Conservation (phyloP, 2,113 vertebrate genomes). For the Gracilinanus agilis region DNA sequence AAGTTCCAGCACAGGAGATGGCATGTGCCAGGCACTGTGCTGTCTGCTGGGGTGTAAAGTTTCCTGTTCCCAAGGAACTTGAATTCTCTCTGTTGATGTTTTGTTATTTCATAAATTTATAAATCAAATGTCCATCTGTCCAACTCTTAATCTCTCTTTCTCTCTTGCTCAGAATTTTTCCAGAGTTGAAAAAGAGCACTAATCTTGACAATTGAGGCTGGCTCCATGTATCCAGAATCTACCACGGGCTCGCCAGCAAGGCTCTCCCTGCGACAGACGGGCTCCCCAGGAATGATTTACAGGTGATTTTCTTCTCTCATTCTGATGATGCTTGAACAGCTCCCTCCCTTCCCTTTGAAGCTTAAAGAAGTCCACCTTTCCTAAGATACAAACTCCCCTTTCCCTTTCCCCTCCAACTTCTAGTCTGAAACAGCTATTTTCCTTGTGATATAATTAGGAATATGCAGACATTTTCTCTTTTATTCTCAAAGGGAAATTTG, state of each 20-base stretch:
- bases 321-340: constrained; percentile 25
- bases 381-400: not conserved
- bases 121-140: not conserved
- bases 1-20: not conserved
- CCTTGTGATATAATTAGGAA: not conserved
- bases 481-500: not conserved
- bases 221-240: constrained; percentile 99
- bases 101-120: not conserved
- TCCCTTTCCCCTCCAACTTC: not conserved
- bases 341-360: not conserved
- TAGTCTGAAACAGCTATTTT: not conserved
- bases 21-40: not conserved
- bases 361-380: not conserved
- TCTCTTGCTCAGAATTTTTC: constrained; percentile 44
- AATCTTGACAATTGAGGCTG: constrained; percentile 79
- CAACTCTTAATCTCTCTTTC: not conserved
- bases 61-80: not conserved
- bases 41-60: not conserved
- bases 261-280: constrained; percentile 96
- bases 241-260: constrained; percentile 98
- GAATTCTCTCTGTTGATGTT: not conserved
- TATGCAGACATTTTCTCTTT: accelerated
- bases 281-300: constrained; percentile 99
- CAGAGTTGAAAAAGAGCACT: constrained; percentile 68
- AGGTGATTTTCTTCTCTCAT: constrained; percentile 86